Conservation (phyloP, 2,797 vertebrate species). For the Glossophaga mutica region DNA sequence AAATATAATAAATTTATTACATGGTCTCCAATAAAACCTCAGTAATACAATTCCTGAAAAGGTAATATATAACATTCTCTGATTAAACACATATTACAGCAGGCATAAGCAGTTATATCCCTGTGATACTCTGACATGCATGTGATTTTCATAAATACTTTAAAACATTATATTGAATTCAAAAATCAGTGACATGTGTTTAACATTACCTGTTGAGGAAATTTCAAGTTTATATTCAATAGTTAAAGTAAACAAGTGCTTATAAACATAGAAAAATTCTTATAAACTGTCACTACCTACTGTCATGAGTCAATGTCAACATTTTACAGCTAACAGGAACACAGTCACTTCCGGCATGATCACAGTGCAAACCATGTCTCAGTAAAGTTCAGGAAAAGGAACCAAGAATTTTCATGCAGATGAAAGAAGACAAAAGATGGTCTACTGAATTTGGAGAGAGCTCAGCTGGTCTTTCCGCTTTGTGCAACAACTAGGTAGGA, state of each 20-base stretch:
- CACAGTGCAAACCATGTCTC: background rate
- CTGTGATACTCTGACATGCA: background rate
- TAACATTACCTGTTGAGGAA: conserved; percentile 59
- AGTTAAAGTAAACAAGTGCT: conserved; percentile 68
- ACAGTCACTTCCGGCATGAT: background rate
- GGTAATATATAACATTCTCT: background rate
- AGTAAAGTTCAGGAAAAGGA: background rate
- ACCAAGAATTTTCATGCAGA: background rate
- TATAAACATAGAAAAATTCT: conserved; percentile 58
- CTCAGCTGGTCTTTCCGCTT: background rate
- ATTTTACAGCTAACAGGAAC: conserved; percentile 46
- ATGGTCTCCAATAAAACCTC: background rate
- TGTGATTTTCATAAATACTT: conserved; percentile 47
- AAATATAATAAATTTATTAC: background rate
- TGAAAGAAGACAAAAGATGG: background rate
- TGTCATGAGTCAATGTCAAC: conserved; percentile 59
- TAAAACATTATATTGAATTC: background rate
- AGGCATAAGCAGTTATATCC: background rate
- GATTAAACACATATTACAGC: conserved; percentile 14
- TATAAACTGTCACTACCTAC: conserved; percentile 62
- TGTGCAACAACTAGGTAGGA: background rate
- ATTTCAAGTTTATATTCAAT: conserved; percentile 65
- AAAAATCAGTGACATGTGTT: conserved; percentile 63
- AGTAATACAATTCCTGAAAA: conserved; percentile 5
- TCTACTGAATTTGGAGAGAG: background rate